Percentiles rank a stretch among this genome's conserved stretches.
phyloP scores from a whole-genome alignment of 2,797 vertebrate genomes.

The Selene dorsalis region DNA sequence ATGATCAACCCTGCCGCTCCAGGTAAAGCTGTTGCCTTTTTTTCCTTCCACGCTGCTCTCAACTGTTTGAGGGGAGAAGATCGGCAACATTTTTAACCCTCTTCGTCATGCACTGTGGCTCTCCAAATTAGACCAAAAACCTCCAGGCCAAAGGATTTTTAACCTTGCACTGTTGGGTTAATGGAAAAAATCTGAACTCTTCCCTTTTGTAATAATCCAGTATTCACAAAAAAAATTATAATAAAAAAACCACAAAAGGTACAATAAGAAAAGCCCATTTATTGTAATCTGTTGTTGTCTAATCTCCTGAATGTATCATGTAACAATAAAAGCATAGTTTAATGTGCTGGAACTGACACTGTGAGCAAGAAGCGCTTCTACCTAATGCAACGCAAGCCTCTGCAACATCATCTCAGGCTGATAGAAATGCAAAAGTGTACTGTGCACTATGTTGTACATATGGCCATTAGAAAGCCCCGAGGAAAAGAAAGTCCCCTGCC shows the following conservation, averaged over 20 bases:
- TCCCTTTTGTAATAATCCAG: background rate
- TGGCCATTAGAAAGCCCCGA: slow-evolving; percentile 65
- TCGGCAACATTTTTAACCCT: slow-evolving; percentile 59
- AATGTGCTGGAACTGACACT: slow-evolving; percentile 5
- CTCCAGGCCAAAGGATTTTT: slow-evolving; percentile 15
- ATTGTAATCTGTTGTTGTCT: background rate
- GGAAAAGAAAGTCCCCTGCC: slow-evolving; percentile 65
- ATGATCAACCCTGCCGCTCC: slow-evolving; percentile 62
- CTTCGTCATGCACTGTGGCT: slow-evolving; percentile 25
- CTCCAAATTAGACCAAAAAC: slow-evolving; percentile 34
- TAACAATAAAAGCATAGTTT: slow-evolving; percentile 4
- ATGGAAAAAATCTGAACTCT: slow-evolving; percentile 1
- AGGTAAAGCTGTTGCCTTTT: slow-evolving; percentile 52
- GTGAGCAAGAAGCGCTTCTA: slow-evolving; percentile 17
- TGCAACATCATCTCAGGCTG: slow-evolving; percentile 33
- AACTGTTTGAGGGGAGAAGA: slow-evolving; percentile 40
- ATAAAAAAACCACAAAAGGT: background rate
- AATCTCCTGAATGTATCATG: slow-evolving; percentile 1
- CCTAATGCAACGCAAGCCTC: slow-evolving; percentile 13
- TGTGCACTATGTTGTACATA: slow-evolving; percentile 58
- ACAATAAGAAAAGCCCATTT: background rate
- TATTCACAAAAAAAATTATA: background rate
- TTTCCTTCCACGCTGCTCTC: slow-evolving; percentile 42
- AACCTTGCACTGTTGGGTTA: slow-evolving; percentile 13
- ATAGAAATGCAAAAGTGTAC: slow-evolving; percentile 43